Evolutionary conservation across 2,888 invertebrate species (phyloP).

Genomic region (Trichopoda pennipes): DNA sequence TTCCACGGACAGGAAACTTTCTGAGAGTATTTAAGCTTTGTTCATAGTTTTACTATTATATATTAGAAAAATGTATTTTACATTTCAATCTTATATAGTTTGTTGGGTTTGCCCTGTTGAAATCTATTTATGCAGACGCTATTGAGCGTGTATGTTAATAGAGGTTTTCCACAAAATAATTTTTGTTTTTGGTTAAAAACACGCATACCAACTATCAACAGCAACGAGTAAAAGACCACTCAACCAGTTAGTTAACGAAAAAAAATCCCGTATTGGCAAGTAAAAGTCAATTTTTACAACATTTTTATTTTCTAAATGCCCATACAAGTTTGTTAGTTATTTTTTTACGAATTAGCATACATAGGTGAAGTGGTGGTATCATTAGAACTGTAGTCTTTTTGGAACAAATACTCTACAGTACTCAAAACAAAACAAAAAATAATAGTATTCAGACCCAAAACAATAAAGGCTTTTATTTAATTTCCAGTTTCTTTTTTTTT

Average conservation of each 20-base stretch:
- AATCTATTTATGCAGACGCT: conserved; percentile 3
- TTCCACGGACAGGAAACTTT: too few relatives aligned
- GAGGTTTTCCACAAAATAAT: conserved; percentile 48
- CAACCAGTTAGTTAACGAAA: conserved; percentile 1
- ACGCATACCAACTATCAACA: conserved; percentile 41
- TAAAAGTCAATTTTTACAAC: conserved; percentile 41
- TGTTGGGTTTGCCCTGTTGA: neutral
- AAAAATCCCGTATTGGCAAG: conserved; percentile 35
- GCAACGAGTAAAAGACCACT: neutral
- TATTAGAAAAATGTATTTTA: too few relatives aligned
- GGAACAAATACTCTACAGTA: conserved; percentile 35
- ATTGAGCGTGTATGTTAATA: conserved; percentile 42
- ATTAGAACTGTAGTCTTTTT: conserved; percentile 14
- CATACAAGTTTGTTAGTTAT: conserved; percentile 2
- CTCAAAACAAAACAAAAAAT: conserved; percentile 6
- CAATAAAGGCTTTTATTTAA: conserved; percentile 27
- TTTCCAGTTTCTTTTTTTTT: conserved; percentile 54
- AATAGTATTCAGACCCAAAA: conserved; percentile 12
- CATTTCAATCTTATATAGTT: neutral
- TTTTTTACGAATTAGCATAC: conserved; percentile 39
- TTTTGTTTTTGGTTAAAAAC: conserved; percentile 50
- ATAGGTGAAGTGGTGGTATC: conserved; percentile 24
- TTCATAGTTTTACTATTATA: too few relatives aligned
- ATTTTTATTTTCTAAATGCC: neutral
- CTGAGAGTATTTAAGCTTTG: too few relatives aligned